Evolutionary conservation across 2,888 invertebrate genomes (phyloP).

Genomic region (Julus scanicus): DNA sequence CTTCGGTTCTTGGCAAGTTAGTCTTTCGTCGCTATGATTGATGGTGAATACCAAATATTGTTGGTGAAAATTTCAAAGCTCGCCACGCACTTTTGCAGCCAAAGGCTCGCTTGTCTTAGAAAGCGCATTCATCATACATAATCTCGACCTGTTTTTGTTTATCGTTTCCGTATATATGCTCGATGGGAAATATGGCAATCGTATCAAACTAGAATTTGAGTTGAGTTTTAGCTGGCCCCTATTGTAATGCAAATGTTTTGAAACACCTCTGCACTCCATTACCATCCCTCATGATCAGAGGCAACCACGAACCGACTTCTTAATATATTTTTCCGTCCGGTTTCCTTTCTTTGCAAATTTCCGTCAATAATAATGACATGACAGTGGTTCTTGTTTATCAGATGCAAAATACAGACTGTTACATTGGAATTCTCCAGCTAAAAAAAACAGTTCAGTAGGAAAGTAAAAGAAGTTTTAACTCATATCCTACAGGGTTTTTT

Average conservation of each 20-base stretch:
- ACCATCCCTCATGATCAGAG: neutral
- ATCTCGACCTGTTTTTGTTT: neutral
- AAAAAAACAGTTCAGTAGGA: too few relatives aligned
- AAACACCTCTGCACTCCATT: neutral
- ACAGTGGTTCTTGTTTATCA: neutral
- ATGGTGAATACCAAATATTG: neutral
- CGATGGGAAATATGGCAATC: constrained; percentile 1
- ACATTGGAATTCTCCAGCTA: too few relatives aligned
- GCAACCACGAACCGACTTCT: neutral
- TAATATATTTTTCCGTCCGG: too few relatives aligned
- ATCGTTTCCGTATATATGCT: neutral
- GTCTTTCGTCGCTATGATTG: constrained; percentile 5
- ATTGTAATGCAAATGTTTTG: neutral
- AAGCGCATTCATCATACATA: neutral
- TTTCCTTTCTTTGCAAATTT: neutral
- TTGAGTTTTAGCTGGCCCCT: neutral
- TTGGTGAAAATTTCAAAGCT: neutral
- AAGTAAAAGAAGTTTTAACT: too few relatives aligned
- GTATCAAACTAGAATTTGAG: neutral
- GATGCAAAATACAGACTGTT: too few relatives aligned
- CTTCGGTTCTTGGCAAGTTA: neutral
- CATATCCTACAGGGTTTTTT: too few relatives aligned
- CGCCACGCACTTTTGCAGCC: neutral
- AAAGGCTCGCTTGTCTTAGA: neutral
- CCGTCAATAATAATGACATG: neutral